These are phyloP conservation scores for Manis crassicaudata DNA, from an alignment of 2,797 vertebrate genomes.

Conservation along the genomic window DNA sequence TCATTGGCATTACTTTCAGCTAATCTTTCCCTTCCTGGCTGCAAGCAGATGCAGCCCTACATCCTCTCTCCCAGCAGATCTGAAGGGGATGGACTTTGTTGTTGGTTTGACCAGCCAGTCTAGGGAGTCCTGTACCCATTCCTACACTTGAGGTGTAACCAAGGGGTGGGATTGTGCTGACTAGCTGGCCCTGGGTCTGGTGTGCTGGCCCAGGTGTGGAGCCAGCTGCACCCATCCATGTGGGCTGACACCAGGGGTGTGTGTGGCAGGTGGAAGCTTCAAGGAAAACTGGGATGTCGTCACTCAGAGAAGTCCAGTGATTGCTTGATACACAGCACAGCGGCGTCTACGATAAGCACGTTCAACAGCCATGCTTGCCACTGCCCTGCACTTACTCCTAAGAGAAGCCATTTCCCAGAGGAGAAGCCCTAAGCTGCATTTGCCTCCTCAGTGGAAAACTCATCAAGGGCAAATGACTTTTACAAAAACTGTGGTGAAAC, in stretches of 20 bases:
- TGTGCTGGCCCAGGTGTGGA: not conserved
- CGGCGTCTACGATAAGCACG: not conserved
- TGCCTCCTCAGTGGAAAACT: slow-evolving; percentile 23
- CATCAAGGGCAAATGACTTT: slow-evolving; percentile 13
- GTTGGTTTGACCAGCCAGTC: not conserved
- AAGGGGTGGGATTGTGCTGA: not conserved
- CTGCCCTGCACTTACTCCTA: not conserved
- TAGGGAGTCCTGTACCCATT: not conserved
- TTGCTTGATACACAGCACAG: not conserved
- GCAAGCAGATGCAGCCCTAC: not conserved
- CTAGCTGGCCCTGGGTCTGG: not conserved
- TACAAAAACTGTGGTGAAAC: not conserved
- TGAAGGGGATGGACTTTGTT: not conserved
- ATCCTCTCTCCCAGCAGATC: not conserved
- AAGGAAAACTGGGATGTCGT: not conserved
- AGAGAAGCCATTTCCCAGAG: not conserved
- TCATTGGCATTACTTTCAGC: not conserved
- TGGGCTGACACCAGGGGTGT: no score
- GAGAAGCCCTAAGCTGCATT: slow-evolving; percentile 23
- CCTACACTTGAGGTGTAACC: not conserved
- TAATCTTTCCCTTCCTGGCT: not conserved
- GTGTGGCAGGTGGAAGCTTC: not conserved
- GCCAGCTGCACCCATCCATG: rapidly evolving
- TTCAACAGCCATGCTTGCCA: rapidly evolving
- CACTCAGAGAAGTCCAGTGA: not conserved